Base-by-base conservation (phyloP, 1,140 invertebrate genomes). In the Bombus difficillimus region DNA sequence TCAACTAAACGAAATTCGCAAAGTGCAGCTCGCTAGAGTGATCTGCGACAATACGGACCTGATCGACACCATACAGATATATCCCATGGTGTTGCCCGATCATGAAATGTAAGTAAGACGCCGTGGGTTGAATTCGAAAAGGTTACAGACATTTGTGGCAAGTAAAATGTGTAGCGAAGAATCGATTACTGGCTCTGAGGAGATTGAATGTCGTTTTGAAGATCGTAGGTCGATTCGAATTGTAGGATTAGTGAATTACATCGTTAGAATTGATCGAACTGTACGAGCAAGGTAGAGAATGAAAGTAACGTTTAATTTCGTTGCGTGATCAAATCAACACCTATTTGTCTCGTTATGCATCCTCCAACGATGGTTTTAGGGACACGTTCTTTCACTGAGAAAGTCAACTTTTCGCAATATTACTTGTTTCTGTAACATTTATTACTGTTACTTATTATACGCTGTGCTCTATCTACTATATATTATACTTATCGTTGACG, bases 31-130 rank as follows among this genome's bases (percentile, higher is more conserved):
- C 1, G 97, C 98, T 0, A 96, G 98, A 84, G 95, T 99, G 62
- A 98, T 99, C 79, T 99, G 99, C 94, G 98, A 99, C 93, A 99
- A 99, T 92, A 98, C 98, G 2, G 98, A 99, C 93, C 96, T 98
- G 57, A 97, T 99, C 74, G 97, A 98, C 90, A 98, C 98, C 1
- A 97, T 99, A 84, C 99, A 99, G 94, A 96, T 98, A 32, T 98
- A 99, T 94, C 98, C 99, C 0, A 98, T 99, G 97, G 97, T 98
- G 0, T 94, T 98, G 86, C 98, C 98, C 1, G 98, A 98, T 95
- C 98, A 98, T 93, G 98, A 98, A 96, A 97, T 98, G 98, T 98
- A 96, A 97, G 97, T 83, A 47, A 15, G 9, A 47, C 32, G 18
- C 12, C 22, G 9, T 5, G 37, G 22, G 2, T 41, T 37, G 37